Conservation (phyloP, 1,140 invertebrate species). For the Camponotus vicinus region DNA sequence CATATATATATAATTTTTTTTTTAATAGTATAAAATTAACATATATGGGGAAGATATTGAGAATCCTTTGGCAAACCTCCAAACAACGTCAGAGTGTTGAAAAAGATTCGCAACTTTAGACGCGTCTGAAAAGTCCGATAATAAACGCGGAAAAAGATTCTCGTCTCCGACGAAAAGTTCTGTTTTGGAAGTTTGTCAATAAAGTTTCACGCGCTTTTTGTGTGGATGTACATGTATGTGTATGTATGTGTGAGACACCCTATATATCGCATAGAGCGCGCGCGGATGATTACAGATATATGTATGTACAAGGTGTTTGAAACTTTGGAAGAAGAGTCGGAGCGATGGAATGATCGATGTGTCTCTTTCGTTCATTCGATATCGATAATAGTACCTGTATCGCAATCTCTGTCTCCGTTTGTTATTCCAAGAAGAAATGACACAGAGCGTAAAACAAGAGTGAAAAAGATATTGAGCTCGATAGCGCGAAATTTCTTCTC, state of each 20-base stretch:
- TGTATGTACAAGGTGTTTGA: conserved; percentile 25
- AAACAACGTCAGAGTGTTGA: conserved; percentile 10
- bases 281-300: not conserved
- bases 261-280: not conserved
- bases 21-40: conserved; percentile 56
- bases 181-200: conserved; percentile 40
- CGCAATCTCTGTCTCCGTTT: not conserved
- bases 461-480: conserved; percentile 2
- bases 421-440: not conserved
- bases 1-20: conserved; percentile 21
- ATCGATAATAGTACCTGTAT: conserved; percentile 16
- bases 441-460: not conserved
- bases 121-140: too few species aligned
- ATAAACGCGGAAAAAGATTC: not conserved
- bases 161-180: not conserved
- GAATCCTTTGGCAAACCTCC: conserved; percentile 52
- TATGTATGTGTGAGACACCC: not conserved
- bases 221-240: too few species aligned
- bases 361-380: conserved; percentile 5
- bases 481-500: not conserved
- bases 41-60: conserved; percentile 35
- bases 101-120: not conserved
- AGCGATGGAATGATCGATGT: not conserved
- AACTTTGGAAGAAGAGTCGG: conserved; percentile 5
- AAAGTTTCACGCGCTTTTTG: not conserved